Conservation (phyloP, 37 sponge, comb jelly and placozoan genomes). For the Spongilla lacustris region DNA sequence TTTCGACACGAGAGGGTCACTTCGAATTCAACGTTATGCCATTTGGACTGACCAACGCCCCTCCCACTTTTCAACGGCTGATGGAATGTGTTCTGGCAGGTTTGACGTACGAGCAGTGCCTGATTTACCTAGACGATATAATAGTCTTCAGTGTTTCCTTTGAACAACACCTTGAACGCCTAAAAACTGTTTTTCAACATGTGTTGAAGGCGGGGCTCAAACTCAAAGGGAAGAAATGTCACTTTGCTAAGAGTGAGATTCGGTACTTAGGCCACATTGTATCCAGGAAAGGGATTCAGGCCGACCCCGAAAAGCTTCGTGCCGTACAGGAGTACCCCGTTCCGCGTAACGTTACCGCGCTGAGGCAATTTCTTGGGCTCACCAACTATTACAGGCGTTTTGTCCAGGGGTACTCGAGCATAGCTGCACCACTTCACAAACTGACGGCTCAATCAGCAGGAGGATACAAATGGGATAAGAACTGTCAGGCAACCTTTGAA, state of each 20-base stretch:
- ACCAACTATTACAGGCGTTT: constrained; percentile 35
- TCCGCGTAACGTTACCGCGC: constrained; percentile 10
- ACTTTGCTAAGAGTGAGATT: constrained; percentile 17
- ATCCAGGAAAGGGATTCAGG: constrained; percentile 21
- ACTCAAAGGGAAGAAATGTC: constrained; percentile 32
- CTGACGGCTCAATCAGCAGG: constrained; percentile 15
- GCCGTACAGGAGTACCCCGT: constrained; percentile 37
- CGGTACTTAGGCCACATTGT: constrained; percentile 50
- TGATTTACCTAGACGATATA: constrained; percentile 37
- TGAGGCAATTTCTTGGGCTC: constrained; percentile 46
- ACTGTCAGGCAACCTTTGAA: constrained; percentile 34
- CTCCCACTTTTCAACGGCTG: constrained; percentile 34
- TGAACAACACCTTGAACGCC: constrained; percentile 13
- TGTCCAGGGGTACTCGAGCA: constrained; percentile 19
- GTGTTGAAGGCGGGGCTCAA: constrained; percentile 12
- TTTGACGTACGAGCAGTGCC: not conserved
- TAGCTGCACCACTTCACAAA: constrained; percentile 50
- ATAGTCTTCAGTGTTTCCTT: constrained; percentile 13
- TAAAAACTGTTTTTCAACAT: constrained; percentile 2
- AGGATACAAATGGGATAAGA: constrained; percentile 9
- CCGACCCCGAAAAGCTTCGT: constrained; percentile 25
- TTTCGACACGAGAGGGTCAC: constrained; percentile 7
- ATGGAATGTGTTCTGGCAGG: constrained; percentile 31
- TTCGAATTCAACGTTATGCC: constrained; percentile 44
- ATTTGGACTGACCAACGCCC: constrained; percentile 36